These are phyloP conservation scores for Harpalus rufipes DNA, from an alignment of 2,888 invertebrate species.

Conservation along the genomic window DNA sequence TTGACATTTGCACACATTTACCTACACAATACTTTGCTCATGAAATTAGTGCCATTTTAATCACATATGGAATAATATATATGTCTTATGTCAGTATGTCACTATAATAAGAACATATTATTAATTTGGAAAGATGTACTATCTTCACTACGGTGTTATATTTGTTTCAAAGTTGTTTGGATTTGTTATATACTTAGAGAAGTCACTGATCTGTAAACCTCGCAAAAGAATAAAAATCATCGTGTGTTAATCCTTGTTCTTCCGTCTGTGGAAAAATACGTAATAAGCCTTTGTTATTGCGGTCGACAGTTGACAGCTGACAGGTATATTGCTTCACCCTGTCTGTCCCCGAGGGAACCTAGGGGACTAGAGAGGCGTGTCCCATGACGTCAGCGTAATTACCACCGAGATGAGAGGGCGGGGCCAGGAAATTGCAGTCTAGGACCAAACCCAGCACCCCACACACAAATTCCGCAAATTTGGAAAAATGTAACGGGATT, in stretches of 20 bases:
- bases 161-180: too few species aligned
- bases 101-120: too few species aligned
- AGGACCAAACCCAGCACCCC: background rate
- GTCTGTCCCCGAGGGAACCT: background rate
- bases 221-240: conserved; percentile 28
- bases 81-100: too few species aligned
- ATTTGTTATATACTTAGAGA: too few species aligned
- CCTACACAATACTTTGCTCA: too few species aligned
- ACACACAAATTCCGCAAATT: background rate
- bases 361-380: background rate
- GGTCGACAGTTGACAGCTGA: conserved; percentile 34
- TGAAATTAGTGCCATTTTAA: too few species aligned
- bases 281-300: conserved; percentile 34
- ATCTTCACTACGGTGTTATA: too few species aligned
- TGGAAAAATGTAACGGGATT: background rate
- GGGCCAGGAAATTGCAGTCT: background rate
- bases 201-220: too few species aligned
- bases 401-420: background rate
- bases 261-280: conserved; percentile 18
- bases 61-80: too few species aligned
- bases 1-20: too few species aligned
- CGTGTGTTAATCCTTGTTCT: background rate
- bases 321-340: conserved; percentile 40
- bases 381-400: background rate
- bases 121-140: too few species aligned